Evolutionary conservation across 2,113 vertebrate species (phyloP), one percentile per base, ranked within the genome.

Genomic region (Heterotilapia buettikoferi): DNA sequence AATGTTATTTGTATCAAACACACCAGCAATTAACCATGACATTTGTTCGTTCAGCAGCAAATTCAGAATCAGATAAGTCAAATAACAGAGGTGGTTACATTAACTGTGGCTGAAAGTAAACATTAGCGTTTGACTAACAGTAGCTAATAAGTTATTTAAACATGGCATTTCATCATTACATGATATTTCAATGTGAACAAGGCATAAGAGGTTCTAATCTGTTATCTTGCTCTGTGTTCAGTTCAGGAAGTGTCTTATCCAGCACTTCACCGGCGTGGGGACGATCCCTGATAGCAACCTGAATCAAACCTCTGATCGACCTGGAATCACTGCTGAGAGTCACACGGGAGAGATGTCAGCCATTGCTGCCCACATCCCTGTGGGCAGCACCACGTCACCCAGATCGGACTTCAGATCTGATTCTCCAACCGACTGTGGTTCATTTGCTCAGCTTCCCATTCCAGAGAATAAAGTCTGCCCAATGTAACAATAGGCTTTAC

Each of bases 191-290:
- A 76, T 26, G 21, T 47, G 24, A 47, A 45, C 9, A 29, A 47
- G 40, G 40, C 14, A 47, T 11, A 29, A 76, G 0, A 12, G 24
- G 6, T 47, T 81, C 19, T 29, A 40, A 52, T 61, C 4, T 16
- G 10, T 63, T 80, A 5, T 45, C 78, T 40, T 84, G 21, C 40
- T 84, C 18, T 90, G 84, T 89, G 18, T 94, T 16, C 91, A 98
- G 98, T 98, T 98, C 93, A 96, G 97, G 84, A 97, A 96, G 88
- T 98, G 97, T 92, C 92, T 98, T 56, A 93, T 97, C 85, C 96
- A 97, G 89, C 95, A 97, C 91, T 96, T 97, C 85, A 95, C 92
- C 16, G 97, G 97, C 86, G 80, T 50, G 54, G 73, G 18, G 19
- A 86, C 84, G 45, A 71, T 92, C 14, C 84, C 82, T 0, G 96